Base-by-base conservation (phyloP, 2,113 vertebrate species). In the Myodes glareolus region DNA sequence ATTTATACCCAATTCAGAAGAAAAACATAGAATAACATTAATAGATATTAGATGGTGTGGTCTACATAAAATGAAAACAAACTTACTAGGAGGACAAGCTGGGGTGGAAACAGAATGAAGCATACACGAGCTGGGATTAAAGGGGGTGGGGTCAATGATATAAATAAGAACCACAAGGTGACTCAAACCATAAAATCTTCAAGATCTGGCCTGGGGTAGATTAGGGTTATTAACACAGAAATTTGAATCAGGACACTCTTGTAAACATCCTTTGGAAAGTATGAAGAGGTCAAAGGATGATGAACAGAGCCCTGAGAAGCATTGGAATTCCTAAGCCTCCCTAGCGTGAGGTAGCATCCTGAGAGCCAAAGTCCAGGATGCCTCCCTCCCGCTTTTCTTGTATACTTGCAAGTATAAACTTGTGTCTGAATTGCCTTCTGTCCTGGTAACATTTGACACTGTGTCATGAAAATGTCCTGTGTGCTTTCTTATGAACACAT, bases 401-500 rank as follows among this genome's bases (percentile, higher is more conserved):
- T 89, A 3, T 67, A 42, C 81, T 93, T 73, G 8, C 9, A 91
- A 97, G 73, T 63, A 61, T 9, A 50, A 13, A 58, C 19, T 63
- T 90, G 65, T 92, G n/a, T 97, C 50, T n/a, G 36, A 61, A 81
- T 92, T 73, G 58, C 84, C 42, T 67, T 96, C 94, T 92, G 36
- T 11, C 31, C 70, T 86, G 52, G 55, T 77, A 95, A 65, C 45
- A 50, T 91, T 94, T 94, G 73, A 75, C 29, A 89, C 9, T 70
- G 33, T 72, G 39, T 65, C 91, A 92, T 42, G 73, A 19, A 87
- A 89, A 78, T 21, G 77, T 45, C n/a, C 13, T 52, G 19, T 65
- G 65, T 77, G 45, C 65, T 95, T 73, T 61, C 67, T 36, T 81
- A 47, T 76, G 45, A 72, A 47, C 21, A 91, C 96, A 90, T 84